Conservation (phyloP, 2,797 vertebrate genomes). For the Syndactyla subalaris region DNA sequence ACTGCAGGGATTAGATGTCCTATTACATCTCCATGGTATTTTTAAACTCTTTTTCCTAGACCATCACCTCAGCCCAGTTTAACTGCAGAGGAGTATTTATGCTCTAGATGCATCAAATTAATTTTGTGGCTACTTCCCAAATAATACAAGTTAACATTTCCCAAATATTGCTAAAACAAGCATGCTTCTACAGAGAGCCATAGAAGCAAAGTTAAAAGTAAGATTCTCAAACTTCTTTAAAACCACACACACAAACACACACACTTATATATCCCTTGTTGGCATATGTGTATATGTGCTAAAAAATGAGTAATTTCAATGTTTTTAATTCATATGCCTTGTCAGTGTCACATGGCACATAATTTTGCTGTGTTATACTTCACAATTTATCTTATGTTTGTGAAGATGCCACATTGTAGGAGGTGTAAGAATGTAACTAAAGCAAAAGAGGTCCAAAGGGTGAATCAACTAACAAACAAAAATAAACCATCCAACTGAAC, state of each 20-base stretch:
- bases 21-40: not conserved
- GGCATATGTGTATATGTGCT: not conserved
- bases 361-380: not conserved
- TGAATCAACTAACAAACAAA: constrained; percentile 9
- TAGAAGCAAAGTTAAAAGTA: not conserved
- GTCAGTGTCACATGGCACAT: not conserved
- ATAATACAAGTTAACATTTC: not conserved
- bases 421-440: not conserved
- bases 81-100: not conserved
- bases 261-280: not conserved
- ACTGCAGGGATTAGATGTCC: not conserved
- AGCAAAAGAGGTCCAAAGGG: not conserved
- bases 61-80: not conserved
- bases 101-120: not conserved
- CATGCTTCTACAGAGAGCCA: not conserved
- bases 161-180: not conserved
- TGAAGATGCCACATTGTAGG: not conserved
- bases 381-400: not conserved
- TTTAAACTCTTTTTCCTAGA: not conserved
- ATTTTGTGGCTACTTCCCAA: not conserved
- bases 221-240: not conserved
- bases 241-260: not conserved
- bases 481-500: not conserved
- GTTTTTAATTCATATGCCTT: not conserved
- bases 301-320: not conserved